phyloP scores from a whole-genome alignment of 2,113 vertebrate species.

The Tenebrosternarchus preto region DNA sequence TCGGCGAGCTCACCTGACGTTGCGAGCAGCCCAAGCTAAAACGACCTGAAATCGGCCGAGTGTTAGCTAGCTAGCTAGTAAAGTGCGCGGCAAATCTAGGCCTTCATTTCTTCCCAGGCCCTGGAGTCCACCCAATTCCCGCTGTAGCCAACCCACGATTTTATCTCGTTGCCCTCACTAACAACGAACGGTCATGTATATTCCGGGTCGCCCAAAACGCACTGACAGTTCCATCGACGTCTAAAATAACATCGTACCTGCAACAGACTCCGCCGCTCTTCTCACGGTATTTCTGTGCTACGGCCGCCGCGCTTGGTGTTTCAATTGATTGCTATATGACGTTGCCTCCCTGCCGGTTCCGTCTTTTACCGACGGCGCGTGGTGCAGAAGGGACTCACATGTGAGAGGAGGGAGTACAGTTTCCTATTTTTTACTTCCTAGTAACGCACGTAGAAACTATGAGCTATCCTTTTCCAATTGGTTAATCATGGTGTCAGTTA shows the following conservation, averaged over 20 bases:
- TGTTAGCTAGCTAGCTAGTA: conserved; percentile 32
- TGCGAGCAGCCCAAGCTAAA: too few species aligned
- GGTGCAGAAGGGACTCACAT: conserved; percentile 74
- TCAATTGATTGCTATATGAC: conserved; percentile 69
- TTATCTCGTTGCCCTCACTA: neutral
- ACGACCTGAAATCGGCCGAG: too few species aligned
- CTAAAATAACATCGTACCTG: conserved; percentile 62
- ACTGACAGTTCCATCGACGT: neutral
- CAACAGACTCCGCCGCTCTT: conserved; percentile 75
- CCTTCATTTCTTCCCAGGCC: conserved; percentile 68
- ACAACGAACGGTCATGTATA: neutral
- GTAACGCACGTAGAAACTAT: conserved; percentile 70
- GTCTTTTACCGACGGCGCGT: conserved; percentile 69
- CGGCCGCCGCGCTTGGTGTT: conserved; percentile 49
- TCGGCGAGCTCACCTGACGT: too few species aligned
- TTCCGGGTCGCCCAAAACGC: neutral
- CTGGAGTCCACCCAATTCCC: conserved; percentile 69
- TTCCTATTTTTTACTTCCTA: conserved; percentile 70
- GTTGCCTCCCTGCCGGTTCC: conserved; percentile 62
- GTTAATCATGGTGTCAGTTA: neutral
- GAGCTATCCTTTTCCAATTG: conserved; percentile 2
- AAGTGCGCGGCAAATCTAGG: conserved; percentile 68
- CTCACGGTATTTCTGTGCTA: conserved; percentile 10
- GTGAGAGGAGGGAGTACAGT: conserved; percentile 68
- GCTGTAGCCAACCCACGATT: neutral